phyloP scores from a whole-genome alignment of 92 coral and sea anemone species.

The Parazoanthus swiftii region DNA sequence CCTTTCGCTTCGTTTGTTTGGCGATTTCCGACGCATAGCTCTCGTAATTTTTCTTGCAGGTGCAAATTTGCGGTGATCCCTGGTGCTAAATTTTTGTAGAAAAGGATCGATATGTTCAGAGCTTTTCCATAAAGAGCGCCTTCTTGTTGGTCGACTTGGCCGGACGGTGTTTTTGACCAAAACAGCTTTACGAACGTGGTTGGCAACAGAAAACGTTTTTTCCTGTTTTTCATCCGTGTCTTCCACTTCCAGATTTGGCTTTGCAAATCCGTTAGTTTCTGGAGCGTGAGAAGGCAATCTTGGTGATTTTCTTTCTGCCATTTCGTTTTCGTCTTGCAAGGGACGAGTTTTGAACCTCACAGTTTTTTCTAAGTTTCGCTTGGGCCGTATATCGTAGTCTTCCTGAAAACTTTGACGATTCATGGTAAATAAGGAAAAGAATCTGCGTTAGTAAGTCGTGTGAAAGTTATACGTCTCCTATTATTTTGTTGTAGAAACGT shows the following conservation, averaged over 20 bases:
- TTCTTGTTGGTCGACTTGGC: slow-evolving; percentile 58
- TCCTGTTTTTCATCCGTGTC: slow-evolving; percentile 36
- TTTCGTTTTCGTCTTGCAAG: slow-evolving; percentile 34
- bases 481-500: not conserved
- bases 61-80: slow-evolving; percentile 75
- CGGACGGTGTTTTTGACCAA: slow-evolving; percentile 70
- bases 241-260: slow-evolving; percentile 24
- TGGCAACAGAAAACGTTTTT: slow-evolving; percentile 58
- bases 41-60: slow-evolving; percentile 62
- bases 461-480: not conserved
- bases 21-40: slow-evolving; percentile 45
- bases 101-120: slow-evolving; percentile 87
- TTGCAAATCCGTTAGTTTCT: slow-evolving; percentile 42
- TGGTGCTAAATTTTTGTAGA: slow-evolving; percentile 93
- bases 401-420: slow-evolving; percentile 19
- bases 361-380: slow-evolving; percentile 26
- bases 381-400: slow-evolving; percentile 22
- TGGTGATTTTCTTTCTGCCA: slow-evolving; percentile 17
- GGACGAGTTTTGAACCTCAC: slow-evolving; percentile 21
- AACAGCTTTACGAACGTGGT: slow-evolving; percentile 73
- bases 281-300: not conserved
- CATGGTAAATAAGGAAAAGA: slow-evolving; percentile 14
- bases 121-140: slow-evolving; percentile 67
- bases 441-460: not conserved
- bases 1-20: slow-evolving; percentile 29